A percentile compares a stretch with the other conserved stretches of the same genome.
Evolutionary conservation across 2,888 invertebrate species (phyloP).

Genomic region (Tenthredo amoena): DNA sequence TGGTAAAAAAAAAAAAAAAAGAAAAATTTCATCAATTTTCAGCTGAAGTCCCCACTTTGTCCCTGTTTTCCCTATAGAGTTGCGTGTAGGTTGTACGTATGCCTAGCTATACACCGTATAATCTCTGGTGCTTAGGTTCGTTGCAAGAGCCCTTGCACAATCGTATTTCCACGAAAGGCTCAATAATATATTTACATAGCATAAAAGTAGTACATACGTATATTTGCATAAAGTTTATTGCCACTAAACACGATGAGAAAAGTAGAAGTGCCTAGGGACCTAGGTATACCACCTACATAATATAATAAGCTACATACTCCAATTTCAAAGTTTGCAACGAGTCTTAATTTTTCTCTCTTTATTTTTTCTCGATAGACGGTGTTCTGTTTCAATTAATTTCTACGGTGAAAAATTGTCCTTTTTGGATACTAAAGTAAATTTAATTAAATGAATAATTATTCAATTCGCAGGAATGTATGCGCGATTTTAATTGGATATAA

Average conservation of each 20-base stretch:
- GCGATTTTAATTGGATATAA: neutral
- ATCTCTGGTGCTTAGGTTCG: neutral
- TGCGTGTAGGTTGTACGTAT: neutral
- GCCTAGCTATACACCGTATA: neutral
- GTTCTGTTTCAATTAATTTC: too few relatives aligned
- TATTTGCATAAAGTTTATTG: constrained; percentile 1
- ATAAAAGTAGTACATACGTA: neutral
- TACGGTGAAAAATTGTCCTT: neutral
- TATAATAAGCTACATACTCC: too few relatives aligned
- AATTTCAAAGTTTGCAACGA: too few relatives aligned
- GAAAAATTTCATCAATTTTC: too few relatives aligned
- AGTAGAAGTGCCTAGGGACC: neutral
- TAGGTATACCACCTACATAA: neutral
- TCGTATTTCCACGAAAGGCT: neutral
- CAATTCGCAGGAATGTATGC: too few relatives aligned
- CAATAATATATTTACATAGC: neutral
- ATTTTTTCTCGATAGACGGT: neutral
- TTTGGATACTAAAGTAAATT: neutral
- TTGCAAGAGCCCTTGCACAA: neutral
- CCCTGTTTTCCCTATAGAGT: neutral
- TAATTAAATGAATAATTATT: neutral
- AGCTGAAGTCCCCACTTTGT: too few relatives aligned
- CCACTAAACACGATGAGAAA: neutral
- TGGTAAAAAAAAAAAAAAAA: neutral
- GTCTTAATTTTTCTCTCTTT: neutral